These are phyloP conservation scores for Heteromormyrus szaboi DNA, from an alignment of 2,797 vertebrate genomes.

Conservation along the genomic window DNA sequence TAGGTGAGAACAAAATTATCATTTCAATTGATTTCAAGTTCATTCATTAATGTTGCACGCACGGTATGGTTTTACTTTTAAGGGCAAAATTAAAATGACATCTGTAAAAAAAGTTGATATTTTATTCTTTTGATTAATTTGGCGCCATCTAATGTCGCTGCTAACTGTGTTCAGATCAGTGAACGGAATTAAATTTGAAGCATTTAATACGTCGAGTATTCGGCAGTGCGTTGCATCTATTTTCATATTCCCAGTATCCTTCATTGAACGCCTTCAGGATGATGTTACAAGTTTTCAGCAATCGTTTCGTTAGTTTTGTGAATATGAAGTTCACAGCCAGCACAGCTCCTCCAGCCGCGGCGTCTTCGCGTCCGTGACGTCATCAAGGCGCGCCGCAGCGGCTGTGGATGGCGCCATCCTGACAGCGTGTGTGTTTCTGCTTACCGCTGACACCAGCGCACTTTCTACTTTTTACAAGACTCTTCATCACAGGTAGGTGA, in stretches of 20 bases:
- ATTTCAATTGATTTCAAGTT: not conserved
- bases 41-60: not conserved
- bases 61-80: not conserved
- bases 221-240: not conserved
- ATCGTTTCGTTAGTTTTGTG: not conserved
- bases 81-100: not conserved
- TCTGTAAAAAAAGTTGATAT: not conserved
- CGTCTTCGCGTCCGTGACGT: not conserved
- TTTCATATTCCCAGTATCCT: not conserved
- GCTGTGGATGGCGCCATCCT: constrained; percentile 36
- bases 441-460: constrained; percentile 14
- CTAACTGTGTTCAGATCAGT: not conserved
- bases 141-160: not conserved
- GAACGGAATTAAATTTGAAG: not conserved
- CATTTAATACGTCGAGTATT: not conserved
- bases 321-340: not conserved
- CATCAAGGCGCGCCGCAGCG: constrained; percentile 23
- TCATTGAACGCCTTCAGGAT: not conserved
- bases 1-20: not conserved
- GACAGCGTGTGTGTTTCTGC: constrained; percentile 30
- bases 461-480: constrained; percentile 19
- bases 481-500: constrained; percentile 9
- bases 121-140: not conserved
- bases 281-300: not conserved
- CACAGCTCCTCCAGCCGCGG: not conserved